Evolutionary conservation across 2,888 invertebrate genomes (phyloP).

Genomic region (Pocota personata): DNA sequence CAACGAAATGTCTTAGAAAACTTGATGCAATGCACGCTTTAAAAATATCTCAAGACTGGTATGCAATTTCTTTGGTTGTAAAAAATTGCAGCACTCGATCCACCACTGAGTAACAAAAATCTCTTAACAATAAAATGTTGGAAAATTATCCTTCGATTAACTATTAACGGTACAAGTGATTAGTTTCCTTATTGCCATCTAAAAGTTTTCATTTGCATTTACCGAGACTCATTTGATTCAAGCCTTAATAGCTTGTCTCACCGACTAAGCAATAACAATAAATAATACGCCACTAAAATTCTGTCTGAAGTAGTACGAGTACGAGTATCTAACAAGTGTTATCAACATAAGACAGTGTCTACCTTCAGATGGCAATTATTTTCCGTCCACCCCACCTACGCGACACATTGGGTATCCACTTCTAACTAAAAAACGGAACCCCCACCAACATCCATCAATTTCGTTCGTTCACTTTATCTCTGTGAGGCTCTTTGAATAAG

Average conservation of each 20-base stretch:
- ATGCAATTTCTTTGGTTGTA: too few species aligned
- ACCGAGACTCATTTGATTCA: background rate
- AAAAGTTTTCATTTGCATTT: background rate
- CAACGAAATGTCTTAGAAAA: too few species aligned
- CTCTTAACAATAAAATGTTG: too few species aligned
- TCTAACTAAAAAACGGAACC: conserved; percentile 1
- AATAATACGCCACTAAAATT: conserved; percentile 4
- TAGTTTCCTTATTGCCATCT: background rate
- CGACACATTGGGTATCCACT: background rate
- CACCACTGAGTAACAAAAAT: too few species aligned
- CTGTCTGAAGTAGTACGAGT: background rate
- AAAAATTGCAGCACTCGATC: too few species aligned
- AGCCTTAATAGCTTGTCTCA: background rate
- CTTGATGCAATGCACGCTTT: too few species aligned
- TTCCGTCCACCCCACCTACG: background rate
- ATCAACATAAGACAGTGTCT: conserved; percentile 6
- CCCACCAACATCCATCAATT: conserved; percentile 59
- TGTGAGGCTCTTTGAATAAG: conserved; percentile 63
- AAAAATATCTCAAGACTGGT: too few species aligned
- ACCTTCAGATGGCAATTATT: conserved; percentile 32
- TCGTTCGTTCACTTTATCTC: conserved; percentile 53
- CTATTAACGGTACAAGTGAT: background rate
- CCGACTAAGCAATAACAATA: background rate
- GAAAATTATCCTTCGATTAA: too few species aligned
- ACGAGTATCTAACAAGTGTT: conserved; percentile 8